Evolutionary conservation across 1,140 invertebrate species (phyloP).

Genomic region (Halesus radiatus): DNA sequence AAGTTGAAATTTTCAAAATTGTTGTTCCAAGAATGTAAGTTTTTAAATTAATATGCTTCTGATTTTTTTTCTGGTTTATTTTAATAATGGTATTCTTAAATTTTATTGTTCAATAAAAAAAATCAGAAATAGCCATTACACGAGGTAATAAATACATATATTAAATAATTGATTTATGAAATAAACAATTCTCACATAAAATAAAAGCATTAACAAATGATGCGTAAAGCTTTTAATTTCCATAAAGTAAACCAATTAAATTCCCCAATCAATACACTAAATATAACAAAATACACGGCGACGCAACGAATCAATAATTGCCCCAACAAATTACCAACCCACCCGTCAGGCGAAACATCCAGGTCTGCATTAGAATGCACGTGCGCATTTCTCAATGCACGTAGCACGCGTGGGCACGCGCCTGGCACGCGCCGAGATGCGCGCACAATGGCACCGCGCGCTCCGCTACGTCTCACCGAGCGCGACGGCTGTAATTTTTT

Average conservation of each 20-base stretch:
- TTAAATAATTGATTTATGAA: too few species aligned
- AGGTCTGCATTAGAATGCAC: conserved; percentile 38
- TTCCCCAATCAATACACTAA: neutral
- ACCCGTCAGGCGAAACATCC: neutral
- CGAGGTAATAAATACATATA: too few species aligned
- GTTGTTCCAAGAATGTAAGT: too few species aligned
- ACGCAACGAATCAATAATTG: neutral
- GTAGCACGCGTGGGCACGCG: conserved; percentile 31
- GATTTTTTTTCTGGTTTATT: too few species aligned
- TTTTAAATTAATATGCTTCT: too few species aligned
- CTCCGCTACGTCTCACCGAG: conserved; percentile 18
- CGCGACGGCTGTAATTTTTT: conserved; percentile 5
- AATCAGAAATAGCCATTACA: too few species aligned
- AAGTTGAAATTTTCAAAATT: too few species aligned
- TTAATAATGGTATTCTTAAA: too few species aligned
- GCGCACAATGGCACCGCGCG: conserved; percentile 45
- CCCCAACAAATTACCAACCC: neutral
- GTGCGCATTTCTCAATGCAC: neutral
- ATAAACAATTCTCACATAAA: too few species aligned
- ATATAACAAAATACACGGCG: neutral
- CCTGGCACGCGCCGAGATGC: conserved; percentile 25
- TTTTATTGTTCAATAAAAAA: too few species aligned
- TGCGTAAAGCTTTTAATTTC: neutral
- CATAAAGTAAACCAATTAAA: neutral
- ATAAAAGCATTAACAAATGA: neutral